Conservation (phyloP, 1,140 invertebrate species). For the Drosophila ambigua region DNA sequence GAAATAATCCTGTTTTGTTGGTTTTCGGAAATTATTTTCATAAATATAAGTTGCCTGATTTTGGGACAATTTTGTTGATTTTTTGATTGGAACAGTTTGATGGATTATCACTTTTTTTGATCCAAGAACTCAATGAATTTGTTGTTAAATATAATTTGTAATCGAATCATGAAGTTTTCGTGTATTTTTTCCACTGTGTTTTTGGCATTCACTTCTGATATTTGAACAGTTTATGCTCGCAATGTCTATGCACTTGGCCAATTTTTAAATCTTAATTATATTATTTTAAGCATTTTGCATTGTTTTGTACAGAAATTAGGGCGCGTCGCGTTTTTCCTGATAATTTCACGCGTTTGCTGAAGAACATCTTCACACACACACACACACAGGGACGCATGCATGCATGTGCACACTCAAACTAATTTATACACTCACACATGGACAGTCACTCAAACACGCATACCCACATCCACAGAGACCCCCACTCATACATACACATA, state of each 20-base stretch:
- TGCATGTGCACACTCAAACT: conserved; percentile 25
- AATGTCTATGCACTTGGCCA: neutral
- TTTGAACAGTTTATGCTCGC: too few relatives aligned
- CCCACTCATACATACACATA: conserved; percentile 20
- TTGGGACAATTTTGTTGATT: neutral
- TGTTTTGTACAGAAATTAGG: conserved; percentile 35
- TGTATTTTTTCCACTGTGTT: neutral
- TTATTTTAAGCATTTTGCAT: neutral
- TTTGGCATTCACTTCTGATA: too few relatives aligned
- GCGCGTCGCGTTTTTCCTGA: conserved; percentile 46
- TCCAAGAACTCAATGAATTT: too few relatives aligned
- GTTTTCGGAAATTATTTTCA: neutral
- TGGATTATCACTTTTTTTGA: neutral
- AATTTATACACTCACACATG: conserved; percentile 55
- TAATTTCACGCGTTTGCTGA: conserved; percentile 43
- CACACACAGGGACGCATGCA: conserved; percentile 2
- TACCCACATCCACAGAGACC: conserved; percentile 16
- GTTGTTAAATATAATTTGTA: neutral
- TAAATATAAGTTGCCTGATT: neutral
- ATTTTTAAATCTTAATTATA: neutral
- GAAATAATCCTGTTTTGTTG: neutral
- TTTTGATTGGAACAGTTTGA: neutral
- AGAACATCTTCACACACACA: conserved; percentile 31
- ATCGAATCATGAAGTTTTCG: neutral
- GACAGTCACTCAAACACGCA: conserved; percentile 12